Percentiles rank a stretch among this genome's conserved stretches.
These are phyloP conservation scores for Varroa destructor DNA, from an alignment of 1,140 invertebrate species.

Conservation along the genomic window DNA sequence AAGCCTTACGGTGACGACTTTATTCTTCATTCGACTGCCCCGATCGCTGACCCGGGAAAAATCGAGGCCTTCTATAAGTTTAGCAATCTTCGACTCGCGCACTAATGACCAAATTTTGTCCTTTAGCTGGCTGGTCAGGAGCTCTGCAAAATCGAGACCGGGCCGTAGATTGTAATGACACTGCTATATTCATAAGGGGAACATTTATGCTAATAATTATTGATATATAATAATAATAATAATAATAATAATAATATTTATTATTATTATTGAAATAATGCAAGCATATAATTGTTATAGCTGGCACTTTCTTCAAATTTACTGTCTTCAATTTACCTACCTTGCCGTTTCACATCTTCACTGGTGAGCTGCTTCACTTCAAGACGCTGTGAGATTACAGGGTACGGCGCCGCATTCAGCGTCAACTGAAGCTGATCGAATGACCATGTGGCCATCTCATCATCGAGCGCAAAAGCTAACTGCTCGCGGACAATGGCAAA, in stretches of 20 bases:
- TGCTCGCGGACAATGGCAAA: constrained; percentile 26
- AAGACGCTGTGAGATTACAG: constrained; percentile 9
- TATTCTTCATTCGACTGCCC: constrained; percentile 19
- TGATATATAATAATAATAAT: no score
- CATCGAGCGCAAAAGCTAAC: neutral
- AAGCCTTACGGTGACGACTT: constrained; percentile 4
- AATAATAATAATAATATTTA: no score
- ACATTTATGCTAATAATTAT: no score
- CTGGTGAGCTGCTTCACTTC: neutral
- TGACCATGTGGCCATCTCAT: constrained; percentile 10
- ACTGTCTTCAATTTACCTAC: neutral
- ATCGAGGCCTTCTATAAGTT: constrained; percentile 10
- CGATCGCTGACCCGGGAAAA: constrained; percentile 13
- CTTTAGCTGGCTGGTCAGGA: neutral
- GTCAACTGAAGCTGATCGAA: constrained; percentile 20
- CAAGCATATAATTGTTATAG: no score
- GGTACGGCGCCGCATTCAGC: constrained; percentile 2
- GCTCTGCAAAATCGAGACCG: neutral
- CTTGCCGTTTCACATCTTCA: neutral
- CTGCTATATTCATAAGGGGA: no score
- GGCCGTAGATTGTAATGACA: no score
- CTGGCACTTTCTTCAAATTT: no score
- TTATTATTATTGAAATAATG: no score
- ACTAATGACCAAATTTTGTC: constrained; percentile 8
- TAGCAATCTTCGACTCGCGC: constrained; percentile 9